phyloP scores from a whole-genome alignment of 2,113 vertebrate genomes.

The Hypanus sabinus region DNA sequence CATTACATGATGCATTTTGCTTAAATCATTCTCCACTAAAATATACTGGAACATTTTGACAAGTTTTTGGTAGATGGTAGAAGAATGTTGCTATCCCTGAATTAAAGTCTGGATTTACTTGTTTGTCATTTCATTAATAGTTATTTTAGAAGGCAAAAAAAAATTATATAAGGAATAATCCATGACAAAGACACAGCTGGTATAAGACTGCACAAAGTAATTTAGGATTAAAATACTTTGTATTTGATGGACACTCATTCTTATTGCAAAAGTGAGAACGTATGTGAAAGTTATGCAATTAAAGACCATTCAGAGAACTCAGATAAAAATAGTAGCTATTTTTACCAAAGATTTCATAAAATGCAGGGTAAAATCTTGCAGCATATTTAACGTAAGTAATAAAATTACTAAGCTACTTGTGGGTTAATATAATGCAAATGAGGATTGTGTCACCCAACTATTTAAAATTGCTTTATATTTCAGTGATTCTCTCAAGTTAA shows the following conservation, averaged over 20 bases:
- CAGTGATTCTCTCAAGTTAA: background rate
- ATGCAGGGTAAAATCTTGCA: background rate
- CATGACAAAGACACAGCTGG: background rate
- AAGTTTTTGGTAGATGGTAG: too few relatives aligned
- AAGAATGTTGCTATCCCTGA: background rate
- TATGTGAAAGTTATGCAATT: background rate
- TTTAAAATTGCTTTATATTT: background rate
- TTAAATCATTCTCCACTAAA: too few relatives aligned
- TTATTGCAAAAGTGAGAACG: background rate
- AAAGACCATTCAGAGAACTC: background rate
- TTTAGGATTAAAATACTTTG: background rate
- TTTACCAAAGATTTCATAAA: background rate
- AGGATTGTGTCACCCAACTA: background rate
- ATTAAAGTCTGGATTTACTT: background rate
- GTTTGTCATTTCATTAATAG: background rate
- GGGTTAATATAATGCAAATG: slow-evolving; percentile 6
- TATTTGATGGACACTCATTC: background rate
- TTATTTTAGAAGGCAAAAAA: background rate
- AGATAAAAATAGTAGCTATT: background rate
- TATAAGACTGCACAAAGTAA: background rate
- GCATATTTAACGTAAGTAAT: background rate
- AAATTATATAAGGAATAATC: background rate
- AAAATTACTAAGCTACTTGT: background rate
- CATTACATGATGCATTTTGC: too few relatives aligned
- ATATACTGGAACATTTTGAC: too few relatives aligned